phyloP scores from a whole-genome alignment of 1,140 invertebrate species.

The Caenorhabditis elegans region DNA sequence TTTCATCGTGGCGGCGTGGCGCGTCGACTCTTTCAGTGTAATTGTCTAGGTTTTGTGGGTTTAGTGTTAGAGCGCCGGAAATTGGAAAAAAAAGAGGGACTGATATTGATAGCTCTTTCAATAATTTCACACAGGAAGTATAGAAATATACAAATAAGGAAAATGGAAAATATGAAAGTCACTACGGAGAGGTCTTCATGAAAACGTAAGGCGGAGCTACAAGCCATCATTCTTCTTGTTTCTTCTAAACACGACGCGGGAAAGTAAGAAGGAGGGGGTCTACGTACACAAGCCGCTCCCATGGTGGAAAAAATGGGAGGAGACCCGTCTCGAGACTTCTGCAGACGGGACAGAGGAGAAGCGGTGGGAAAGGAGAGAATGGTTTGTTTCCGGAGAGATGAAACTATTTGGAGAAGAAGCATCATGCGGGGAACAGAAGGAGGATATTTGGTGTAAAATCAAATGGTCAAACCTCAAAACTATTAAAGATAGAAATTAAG shows the following conservation, averaged over 20 bases:
- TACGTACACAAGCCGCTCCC: background rate
- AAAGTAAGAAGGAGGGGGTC: background rate
- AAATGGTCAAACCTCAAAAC: too few relatives aligned
- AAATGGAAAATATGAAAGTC: background rate
- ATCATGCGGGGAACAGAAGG: too few relatives aligned
- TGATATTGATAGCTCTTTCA: too few relatives aligned
- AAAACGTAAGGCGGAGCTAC: background rate
- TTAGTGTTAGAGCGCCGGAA: too few relatives aligned
- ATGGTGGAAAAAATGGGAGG: slow-evolving; percentile 7
- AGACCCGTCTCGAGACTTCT: background rate
- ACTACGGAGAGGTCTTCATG: background rate
- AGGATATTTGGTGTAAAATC: too few relatives aligned
- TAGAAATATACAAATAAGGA: background rate
- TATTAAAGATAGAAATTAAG: too few relatives aligned
- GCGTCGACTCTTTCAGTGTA: background rate
- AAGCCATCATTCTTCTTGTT: background rate
- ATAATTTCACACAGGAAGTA: too few relatives aligned
- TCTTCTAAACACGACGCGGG: background rate
- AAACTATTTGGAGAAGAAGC: too few relatives aligned
- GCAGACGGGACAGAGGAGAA: background rate
- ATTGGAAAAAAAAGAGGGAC: background rate
- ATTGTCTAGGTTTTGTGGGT: background rate
- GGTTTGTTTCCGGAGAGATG: background rate
- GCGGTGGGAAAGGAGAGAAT: background rate
- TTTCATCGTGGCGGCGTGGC: slow-evolving; percentile 7